phyloP scores from a whole-genome alignment of 2,113 vertebrate species.

The Panthera tigris region DNA sequence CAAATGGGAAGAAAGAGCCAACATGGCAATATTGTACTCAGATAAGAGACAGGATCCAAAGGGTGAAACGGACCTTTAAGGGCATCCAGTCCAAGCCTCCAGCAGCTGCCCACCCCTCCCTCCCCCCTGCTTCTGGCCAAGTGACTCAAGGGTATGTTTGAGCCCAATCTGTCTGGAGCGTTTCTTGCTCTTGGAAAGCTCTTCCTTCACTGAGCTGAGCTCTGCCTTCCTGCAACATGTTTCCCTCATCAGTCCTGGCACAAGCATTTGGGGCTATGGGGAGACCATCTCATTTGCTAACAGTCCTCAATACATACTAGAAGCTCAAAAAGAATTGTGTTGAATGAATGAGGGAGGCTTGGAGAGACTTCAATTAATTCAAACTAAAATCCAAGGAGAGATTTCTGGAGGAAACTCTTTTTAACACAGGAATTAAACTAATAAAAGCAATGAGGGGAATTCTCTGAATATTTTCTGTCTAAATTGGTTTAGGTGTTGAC shows the following conservation, averaged over 20 bases:
- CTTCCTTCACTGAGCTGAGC: background rate
- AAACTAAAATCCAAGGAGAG: background rate
- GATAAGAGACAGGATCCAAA: background rate
- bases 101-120: background rate
- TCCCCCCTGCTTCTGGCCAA: background rate
- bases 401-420: background rate
- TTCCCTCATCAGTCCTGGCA: background rate
- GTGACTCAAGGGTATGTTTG: background rate
- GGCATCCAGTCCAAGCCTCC: background rate
- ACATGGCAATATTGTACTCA: background rate
- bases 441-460: background rate
- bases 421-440: background rate
- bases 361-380: background rate
- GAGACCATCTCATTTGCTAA: background rate
- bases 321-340: background rate
- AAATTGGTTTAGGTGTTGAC: background rate
- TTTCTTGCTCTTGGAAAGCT: background rate
- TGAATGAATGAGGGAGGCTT: background rate
- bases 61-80: background rate
- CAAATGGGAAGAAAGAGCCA: background rate
- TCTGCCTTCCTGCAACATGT: background rate
- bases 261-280: background rate
- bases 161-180: background rate
- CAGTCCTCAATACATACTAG: background rate
- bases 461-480: background rate